Evolutionary conservation across 1,140 invertebrate genomes (phyloP), one percentile per base, ranked within the genome.

Genomic region (Lepidostoma basale): DNA sequence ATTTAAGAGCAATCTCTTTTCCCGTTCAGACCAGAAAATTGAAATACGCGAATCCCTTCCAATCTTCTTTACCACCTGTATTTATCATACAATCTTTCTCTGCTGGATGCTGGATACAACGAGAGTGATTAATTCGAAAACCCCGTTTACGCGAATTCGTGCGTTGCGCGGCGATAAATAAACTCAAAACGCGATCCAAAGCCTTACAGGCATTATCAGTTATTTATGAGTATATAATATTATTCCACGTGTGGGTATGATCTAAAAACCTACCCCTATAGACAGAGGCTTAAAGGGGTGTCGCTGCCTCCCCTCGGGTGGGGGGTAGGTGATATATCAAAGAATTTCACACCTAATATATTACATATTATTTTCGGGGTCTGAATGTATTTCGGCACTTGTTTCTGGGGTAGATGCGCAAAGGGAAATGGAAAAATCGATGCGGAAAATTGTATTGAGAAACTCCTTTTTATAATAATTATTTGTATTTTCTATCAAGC

Each of bases 321-420:
- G 36, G 40, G 28, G 44, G 45, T 20, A 39, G 42, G 68, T 42
- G 68, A 70, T 70, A 70, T 70, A 70, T 70, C 68, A 70, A 70
- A 70, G 68, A 70, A 70, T 70, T 70, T 70, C 68, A 70, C 68
- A 70, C 68, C 68, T 70, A 70, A 70, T 70, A 70, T 70, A 70
- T 70, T 70, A 70, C 62, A 52, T 70, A 70, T 70, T 70, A 70
- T 70, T 70, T 63, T 42, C 30, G 33, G 68, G 67, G 67, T 12
- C 16, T 12, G n/a, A 5, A 42, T 60, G 56, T 42, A 14, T 44
- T 60, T 28, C 52, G 52, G 8, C 33, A 36, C 33, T 36, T 36
- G 33, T 36, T 36, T 36, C 14, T 36, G 33, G 45, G 45, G 45
- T 49, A 25, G 45, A 23, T 49, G n/a, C 25, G 18, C 8, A 9